Conservation (phyloP, 2,113 vertebrate genomes). For the Tangachromis dhanisi region DNA sequence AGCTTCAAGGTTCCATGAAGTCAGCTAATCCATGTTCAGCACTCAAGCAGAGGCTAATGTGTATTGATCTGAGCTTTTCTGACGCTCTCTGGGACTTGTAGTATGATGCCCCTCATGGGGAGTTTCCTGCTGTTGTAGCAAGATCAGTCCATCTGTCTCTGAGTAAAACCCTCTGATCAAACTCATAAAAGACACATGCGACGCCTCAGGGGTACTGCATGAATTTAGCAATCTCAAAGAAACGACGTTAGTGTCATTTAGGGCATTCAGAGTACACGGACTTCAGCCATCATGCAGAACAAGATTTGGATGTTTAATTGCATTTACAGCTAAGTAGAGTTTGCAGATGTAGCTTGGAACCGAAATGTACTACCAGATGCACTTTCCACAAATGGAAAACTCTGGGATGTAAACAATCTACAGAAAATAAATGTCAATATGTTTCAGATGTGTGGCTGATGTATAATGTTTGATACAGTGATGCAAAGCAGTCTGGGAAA, state of each 20-base stretch:
- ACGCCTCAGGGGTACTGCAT: not conserved
- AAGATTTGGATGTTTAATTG: not conserved
- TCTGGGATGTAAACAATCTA: not conserved
- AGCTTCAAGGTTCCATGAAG: slow-evolving; percentile 14
- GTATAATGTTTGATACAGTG: not conserved
- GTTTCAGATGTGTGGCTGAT: not conserved
- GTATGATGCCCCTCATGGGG: slow-evolving; percentile 32
- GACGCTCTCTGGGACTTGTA: slow-evolving; percentile 39
- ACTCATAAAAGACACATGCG: not conserved
- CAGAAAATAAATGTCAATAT: not conserved
- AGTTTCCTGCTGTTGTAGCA: slow-evolving; percentile 24
- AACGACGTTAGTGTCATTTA: not conserved
- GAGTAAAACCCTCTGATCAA: slow-evolving; percentile 24
- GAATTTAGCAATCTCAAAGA: not conserved
- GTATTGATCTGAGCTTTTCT: slow-evolving; percentile 57
- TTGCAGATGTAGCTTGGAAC: not conserved
- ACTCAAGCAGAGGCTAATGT: slow-evolving; percentile 52
- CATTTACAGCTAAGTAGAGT: not conserved
- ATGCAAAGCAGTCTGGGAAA: not conserved
- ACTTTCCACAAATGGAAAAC: not conserved
- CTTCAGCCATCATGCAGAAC: not conserved
- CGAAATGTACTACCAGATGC: accelerated
- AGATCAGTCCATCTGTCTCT: slow-evolving; percentile 48
- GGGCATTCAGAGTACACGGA: not conserved
- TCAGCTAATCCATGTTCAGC: slow-evolving; percentile 40